Evolutionary conservation across 1,140 invertebrate species (phyloP).

Genomic region (Goniozus legneri): DNA sequence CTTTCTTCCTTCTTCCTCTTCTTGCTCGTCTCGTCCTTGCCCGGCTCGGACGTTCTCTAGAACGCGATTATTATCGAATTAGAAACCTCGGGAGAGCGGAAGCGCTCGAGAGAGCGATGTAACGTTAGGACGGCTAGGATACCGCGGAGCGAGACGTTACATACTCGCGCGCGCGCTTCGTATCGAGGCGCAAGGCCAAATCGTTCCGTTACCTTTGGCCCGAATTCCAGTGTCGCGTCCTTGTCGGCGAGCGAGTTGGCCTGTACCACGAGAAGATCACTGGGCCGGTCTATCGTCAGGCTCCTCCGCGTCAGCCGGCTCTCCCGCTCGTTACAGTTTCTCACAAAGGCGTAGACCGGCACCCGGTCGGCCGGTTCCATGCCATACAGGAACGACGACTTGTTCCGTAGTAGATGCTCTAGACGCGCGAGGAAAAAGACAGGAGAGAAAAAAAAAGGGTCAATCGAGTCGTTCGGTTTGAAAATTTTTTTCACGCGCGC

Average conservation of each 20-base stretch:
- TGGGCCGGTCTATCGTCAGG: too few relatives aligned
- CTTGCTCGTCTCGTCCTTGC: neutral
- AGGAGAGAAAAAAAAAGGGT: conserved; percentile 15
- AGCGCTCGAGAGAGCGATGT: too few relatives aligned
- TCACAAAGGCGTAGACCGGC: conserved; percentile 61
- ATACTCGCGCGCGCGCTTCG: too few relatives aligned
- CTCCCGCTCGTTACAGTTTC: too few relatives aligned
- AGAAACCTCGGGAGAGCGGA: too few relatives aligned
- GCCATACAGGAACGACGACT: conserved; percentile 60
- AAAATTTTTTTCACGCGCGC: neutral
- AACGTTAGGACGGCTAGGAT: too few relatives aligned
- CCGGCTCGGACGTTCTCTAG: neutral
- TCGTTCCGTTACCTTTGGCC: too few relatives aligned
- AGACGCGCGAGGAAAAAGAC: too few relatives aligned
- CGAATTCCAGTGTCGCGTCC: too few relatives aligned
- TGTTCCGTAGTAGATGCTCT: conserved; percentile 55
- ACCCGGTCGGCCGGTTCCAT: conserved; percentile 57
- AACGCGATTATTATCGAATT: neutral
- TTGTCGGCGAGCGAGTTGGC: neutral
- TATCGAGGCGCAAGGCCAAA: too few relatives aligned
- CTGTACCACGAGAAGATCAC: neutral
- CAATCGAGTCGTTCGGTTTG: neutral
- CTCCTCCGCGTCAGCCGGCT: too few relatives aligned
- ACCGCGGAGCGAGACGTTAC: too few relatives aligned
- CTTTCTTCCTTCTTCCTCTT: conserved; percentile 8